Evolutionary conservation across 2,888 invertebrate genomes (phyloP), one percentile per base, ranked within the genome.

Genomic region (Eretmocerus hayati): DNA sequence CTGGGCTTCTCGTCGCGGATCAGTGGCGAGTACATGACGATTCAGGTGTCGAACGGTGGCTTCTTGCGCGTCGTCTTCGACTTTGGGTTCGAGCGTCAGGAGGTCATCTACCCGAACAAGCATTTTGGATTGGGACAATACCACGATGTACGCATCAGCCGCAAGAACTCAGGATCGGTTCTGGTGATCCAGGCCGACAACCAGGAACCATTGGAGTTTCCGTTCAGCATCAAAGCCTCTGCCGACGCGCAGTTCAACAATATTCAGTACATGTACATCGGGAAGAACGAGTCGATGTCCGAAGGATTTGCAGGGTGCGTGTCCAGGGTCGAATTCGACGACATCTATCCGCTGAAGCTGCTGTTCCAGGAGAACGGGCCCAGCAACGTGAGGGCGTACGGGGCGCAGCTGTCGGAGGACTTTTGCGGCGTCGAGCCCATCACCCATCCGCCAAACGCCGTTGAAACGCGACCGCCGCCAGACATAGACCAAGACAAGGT

Each of bases 171-270:
- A 6, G 95, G 95, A 0, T 80, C 90, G 0, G 88, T 85, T 2
- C 77, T 95, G 49, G 81, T 89, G 0, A 75, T 95, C 57, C 71
- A 86, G 81, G 85, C 89, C 48, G 90, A 91, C 69, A 88, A 90
- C 72, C 90, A 94, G 68, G 89, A 91, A 64, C 86, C 90, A 0
- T 81, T 81, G 51, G 86, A 87, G 58, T 86, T 83, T 67, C 71
- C 83, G 58, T 92, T 90, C 71, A 82, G 88, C 69, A 88, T 94
- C 20, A 92, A 92, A 69, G 84, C 83, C 1, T 90, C 91, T 0
- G 92, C 94, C 0, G 96, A 96, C 75, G 95, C 94, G 0, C 94
- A 96, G 72, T 92, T 96, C 72, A 94, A 96, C 75, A 92, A 94
- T 70, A 90, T 96, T 49, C 90, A 93, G 72, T 92, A 91, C 73